Evolutionary conservation across 1,140 invertebrate species (phyloP).

Genomic region (Ooceraea biroi): DNA sequence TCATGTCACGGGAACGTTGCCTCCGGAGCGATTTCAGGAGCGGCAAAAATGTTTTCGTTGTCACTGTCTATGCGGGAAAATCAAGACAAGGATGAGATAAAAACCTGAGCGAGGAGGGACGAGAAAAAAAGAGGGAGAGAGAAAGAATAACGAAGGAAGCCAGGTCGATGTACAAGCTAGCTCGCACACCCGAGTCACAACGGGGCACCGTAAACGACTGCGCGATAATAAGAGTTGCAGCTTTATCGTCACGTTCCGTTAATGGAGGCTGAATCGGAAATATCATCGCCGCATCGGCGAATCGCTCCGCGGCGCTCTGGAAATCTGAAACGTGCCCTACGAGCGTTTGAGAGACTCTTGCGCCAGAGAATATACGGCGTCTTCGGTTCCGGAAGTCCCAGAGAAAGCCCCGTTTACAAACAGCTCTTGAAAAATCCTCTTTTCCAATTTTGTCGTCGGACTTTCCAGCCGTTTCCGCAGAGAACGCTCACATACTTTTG

Average conservation of each 20-base stretch:
- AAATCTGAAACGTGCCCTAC: slow-evolving; percentile 36
- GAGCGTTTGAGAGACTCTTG: slow-evolving; percentile 23
- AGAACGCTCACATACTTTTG: slow-evolving; percentile 60
- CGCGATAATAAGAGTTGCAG: slow-evolving; percentile 56
- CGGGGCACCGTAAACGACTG: slow-evolving; percentile 51
- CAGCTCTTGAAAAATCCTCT: slow-evolving; percentile 38
- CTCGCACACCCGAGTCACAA: slow-evolving; percentile 11
- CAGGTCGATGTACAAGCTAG: slow-evolving; percentile 33
- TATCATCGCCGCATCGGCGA: slow-evolving; percentile 34
- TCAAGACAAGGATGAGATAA: slow-evolving; percentile 37
- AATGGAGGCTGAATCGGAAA: slow-evolving; percentile 61
- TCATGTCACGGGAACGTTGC: slow-evolving; percentile 61
- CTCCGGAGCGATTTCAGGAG: slow-evolving; percentile 38
- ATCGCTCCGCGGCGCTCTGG: slow-evolving; percentile 23
- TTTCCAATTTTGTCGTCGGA: slow-evolving; percentile 29
- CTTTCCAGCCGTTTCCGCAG: slow-evolving; percentile 28
- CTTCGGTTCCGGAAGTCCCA: slow-evolving; percentile 37
- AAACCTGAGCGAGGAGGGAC: neutral
- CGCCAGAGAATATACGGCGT: slow-evolving; percentile 5
- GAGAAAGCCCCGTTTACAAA: slow-evolving; percentile 32
- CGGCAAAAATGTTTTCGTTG: slow-evolving; percentile 61
- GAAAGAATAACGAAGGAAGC: neutral
- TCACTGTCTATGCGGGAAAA: neutral
- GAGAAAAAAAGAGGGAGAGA: neutral
- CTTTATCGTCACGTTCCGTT: slow-evolving; percentile 66